Evolutionary conservation across 2,888 invertebrate genomes (phyloP).

Genomic region (Erebia ligea): DNA sequence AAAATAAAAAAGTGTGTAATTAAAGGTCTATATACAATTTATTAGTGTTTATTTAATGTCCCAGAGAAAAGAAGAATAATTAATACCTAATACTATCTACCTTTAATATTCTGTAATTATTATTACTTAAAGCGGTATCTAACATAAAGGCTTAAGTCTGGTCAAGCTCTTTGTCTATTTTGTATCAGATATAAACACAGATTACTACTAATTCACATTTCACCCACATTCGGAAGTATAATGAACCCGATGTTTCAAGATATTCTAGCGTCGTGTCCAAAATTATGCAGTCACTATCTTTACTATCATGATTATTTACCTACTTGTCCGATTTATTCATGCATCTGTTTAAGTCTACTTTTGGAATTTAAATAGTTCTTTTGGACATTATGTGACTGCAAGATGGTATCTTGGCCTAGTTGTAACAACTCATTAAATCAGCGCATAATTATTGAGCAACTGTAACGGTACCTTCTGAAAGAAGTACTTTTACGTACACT

Average conservation of each 20-base stretch:
- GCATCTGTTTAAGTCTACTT: not conserved
- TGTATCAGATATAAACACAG: not conserved
- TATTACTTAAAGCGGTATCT: too few relatives aligned
- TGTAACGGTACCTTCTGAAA: too few relatives aligned
- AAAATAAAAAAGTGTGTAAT: too few relatives aligned
- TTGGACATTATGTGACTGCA: not conserved
- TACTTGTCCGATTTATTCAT: not conserved
- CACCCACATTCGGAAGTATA: slow-evolving; percentile 12
- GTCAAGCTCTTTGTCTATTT: not conserved
- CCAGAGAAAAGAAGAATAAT: too few relatives aligned
- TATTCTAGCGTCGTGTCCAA: not conserved
- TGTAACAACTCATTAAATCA: not conserved
- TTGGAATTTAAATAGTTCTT: not conserved
- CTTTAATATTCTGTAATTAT: too few relatives aligned
- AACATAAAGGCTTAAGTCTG: not conserved
- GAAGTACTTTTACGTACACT: too few relatives aligned
- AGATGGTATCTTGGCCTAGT: not conserved
- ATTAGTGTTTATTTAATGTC: too few relatives aligned
- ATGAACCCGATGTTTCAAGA: slow-evolving; percentile 1
- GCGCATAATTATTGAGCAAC: not conserved
- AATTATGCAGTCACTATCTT: not conserved
- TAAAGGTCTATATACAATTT: too few relatives aligned
- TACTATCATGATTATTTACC: not conserved
- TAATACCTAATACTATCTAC: too few relatives aligned
- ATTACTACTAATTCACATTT: slow-evolving; percentile 6